phyloP scores from a whole-genome alignment of 2,797 vertebrate species.

The Amblyopsis hoosieri region DNA sequence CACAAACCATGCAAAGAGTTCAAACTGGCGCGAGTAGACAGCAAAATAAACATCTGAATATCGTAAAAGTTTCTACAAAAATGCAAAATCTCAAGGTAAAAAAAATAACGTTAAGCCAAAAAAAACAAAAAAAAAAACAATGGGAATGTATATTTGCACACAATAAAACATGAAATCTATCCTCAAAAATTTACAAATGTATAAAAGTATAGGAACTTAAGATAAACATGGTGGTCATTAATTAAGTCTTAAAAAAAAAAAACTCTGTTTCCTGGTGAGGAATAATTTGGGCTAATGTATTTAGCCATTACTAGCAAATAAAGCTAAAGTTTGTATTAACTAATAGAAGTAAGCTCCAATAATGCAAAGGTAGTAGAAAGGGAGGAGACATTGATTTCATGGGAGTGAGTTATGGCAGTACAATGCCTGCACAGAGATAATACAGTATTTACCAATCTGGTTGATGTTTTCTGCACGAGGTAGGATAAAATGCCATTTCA shows the following conservation, averaged over 20 bases:
- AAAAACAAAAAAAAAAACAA: constrained; percentile 53
- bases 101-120: constrained; percentile 40
- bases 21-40: constrained; percentile 70
- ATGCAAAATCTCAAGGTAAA: constrained; percentile 23
- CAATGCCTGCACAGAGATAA: constrained; percentile 42
- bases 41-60: constrained; percentile 35
- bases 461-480: constrained; percentile 20
- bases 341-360: constrained; percentile 8
- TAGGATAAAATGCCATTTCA: background rate
- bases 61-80: constrained; percentile 51
- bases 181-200: constrained; percentile 43
- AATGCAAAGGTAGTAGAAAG: constrained; percentile 1
- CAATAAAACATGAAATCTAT: constrained; percentile 43
- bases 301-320: background rate
- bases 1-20: constrained; percentile 81
- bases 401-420: constrained; percentile 33
- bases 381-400: constrained; percentile 27
- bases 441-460: constrained; percentile 16
- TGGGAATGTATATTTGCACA: constrained; percentile 69
- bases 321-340: constrained; percentile 7
- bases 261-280: constrained; percentile 13
- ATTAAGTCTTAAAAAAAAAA: constrained; percentile 32
- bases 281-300: constrained; percentile 9
- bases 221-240: constrained; percentile 36
- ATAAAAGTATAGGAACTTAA: constrained; percentile 49